Conservation (phyloP, 1,140 invertebrate species). For the Nylanderia fulva region DNA sequence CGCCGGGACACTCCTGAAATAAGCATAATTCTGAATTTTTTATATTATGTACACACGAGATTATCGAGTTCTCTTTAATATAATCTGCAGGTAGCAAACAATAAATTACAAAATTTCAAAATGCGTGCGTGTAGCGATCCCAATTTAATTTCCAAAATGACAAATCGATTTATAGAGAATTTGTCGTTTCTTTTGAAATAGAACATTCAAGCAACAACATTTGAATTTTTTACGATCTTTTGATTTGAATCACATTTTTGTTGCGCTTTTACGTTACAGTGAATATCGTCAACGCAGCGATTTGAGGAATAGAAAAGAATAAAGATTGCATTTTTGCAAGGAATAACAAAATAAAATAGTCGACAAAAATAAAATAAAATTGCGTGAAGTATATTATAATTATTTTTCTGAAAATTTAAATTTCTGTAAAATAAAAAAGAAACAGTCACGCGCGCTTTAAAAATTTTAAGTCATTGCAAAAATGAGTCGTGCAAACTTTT, state of each 20-base stretch:
- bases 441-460: not conserved
- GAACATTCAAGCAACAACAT: not conserved
- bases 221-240: not conserved
- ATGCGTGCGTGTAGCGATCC: not conserved
- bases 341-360: not conserved
- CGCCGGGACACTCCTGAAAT: slow-evolving; percentile 91
- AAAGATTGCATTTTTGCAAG: not conserved
- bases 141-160: not conserved
- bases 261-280: not conserved
- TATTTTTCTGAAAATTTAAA: slow-evolving; percentile 29
- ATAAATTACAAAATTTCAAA: not conserved
- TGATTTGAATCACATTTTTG: not conserved
- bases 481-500: slow-evolving; percentile 26
- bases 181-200: not conserved
- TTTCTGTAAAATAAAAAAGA: not conserved
- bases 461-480: not conserved
- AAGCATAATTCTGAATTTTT: not conserved
- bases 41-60: not conserved
- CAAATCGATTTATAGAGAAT: not conserved
- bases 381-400: slow-evolving; percentile 12
- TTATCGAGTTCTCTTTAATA: not conserved
- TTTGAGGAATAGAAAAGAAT: not conserved
- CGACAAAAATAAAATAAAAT: slow-evolving; percentile 27
- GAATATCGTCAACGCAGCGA: not conserved
- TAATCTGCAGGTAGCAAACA: not conserved